Percentiles rank a stretch among this genome's conserved stretches.
Conservation (phyloP, 2,888 invertebrate species). For the Octonoba sinensis region DNA sequence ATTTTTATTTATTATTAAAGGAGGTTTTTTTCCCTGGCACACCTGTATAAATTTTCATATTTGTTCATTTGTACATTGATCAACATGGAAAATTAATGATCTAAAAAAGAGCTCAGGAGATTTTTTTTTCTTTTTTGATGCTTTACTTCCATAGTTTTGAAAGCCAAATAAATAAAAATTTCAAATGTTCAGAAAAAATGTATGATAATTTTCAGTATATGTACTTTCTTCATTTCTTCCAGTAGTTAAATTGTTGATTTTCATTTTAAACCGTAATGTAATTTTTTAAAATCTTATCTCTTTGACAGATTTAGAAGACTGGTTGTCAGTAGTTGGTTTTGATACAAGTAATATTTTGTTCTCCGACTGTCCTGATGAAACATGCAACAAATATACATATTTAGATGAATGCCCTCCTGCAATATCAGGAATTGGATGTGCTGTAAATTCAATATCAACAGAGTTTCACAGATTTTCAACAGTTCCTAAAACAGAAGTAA, state of each 20-base stretch:
- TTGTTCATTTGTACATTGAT: too few relatives aligned
- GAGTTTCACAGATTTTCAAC: conserved; percentile 66
- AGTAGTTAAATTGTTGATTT: neutral
- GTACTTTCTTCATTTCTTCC: neutral
- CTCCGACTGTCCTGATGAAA: conserved; percentile 41
- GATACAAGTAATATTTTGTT: conserved; percentile 58
- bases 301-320: conserved; percentile 61
- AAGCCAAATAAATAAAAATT: too few relatives aligned
- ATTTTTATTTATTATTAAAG: too few relatives aligned
- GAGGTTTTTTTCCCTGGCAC: too few relatives aligned
- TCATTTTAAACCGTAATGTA: neutral
- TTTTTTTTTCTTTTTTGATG: too few relatives aligned
- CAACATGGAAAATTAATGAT: too few relatives aligned
- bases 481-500: conserved; percentile 66
- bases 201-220: neutral
- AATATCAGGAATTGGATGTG: conserved; percentile 67
- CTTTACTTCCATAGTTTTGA: too few relatives aligned
- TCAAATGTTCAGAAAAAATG: too few relatives aligned
- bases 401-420: conserved; percentile 65
- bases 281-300: neutral
- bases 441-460: conserved; percentile 63
- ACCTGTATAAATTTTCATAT: too few relatives aligned
- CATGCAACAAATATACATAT: conserved; percentile 30
- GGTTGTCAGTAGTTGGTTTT: conserved; percentile 66
- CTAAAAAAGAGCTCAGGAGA: too few relatives aligned